Conservation (phyloP, 1,140 invertebrate species). For the Ostrea edulis region DNA sequence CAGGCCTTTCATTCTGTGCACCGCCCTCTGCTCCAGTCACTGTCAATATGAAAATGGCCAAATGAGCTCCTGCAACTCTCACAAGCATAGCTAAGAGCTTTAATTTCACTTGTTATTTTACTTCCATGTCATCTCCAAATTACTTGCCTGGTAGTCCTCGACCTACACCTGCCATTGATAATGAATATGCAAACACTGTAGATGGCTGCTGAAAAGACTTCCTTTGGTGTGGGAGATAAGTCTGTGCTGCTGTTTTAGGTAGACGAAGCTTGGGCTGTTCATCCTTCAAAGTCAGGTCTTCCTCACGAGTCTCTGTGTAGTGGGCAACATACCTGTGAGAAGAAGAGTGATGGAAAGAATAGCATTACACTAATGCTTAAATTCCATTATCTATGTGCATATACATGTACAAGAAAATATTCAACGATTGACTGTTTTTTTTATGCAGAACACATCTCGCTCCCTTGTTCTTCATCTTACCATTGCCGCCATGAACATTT, state of each 20-base stretch:
- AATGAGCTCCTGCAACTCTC: background rate
- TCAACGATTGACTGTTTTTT: too few relatives aligned
- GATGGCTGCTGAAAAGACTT: conserved; percentile 19
- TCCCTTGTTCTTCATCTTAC: too few relatives aligned
- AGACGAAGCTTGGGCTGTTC: conserved; percentile 40
- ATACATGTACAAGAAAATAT: too few relatives aligned
- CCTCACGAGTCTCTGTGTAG: background rate
- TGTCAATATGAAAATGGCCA: background rate
- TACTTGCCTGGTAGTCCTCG: conserved; percentile 19
- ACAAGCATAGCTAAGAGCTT: background rate
- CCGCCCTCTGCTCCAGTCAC: too few relatives aligned
- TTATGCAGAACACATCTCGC: too few relatives aligned
- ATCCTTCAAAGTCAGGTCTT: background rate
- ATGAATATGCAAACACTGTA: conserved; percentile 39
- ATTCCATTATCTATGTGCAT: background rate
- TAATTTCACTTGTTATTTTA: background rate
- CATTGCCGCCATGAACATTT: too few relatives aligned
- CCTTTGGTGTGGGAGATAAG: conserved; percentile 1
- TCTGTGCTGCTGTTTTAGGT: conserved; percentile 29
- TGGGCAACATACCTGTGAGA: background rate
- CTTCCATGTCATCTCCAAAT: background rate
- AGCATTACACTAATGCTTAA: background rate
- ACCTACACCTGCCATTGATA: conserved; percentile 38
- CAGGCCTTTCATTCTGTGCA: background rate
- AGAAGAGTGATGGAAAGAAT: background rate